Evolutionary conservation across 2,888 invertebrate genomes (phyloP), one percentile per base, ranked within the genome.

Genomic region (Ecdyonurus torrentis): DNA sequence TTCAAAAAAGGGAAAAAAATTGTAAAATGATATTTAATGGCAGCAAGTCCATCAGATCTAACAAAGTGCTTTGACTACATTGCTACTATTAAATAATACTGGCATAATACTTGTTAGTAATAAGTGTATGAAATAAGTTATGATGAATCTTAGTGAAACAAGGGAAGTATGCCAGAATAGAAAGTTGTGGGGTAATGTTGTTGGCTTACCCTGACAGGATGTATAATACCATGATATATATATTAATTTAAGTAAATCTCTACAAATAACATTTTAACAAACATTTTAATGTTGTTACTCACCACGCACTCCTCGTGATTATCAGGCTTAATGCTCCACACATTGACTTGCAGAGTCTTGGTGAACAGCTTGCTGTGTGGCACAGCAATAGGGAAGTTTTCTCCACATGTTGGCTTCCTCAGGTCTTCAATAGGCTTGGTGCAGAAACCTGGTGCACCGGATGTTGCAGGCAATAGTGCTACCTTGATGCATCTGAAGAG

Each of bases 271-370:
- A 62, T 37, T 19, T 7, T 1, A 10, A 25, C 1, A 25, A 15
- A 19, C 24, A 25, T 20, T 25, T 18, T n/a, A n/a, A n/a, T n/a
- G n/a, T n/a, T n/a, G n/a, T 22, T 25, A 81, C 87, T 82, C 76
- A 93, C 94, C 81, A 93, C 81, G 74, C 92, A 93, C 75, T 91
- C 91, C 69, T 88, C 87, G 67, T 81, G 80, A 69, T 78, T 76
- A 69, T 81, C 81, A 23, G 69, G 67, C 59, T 22, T 63, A 65
- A 86, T 83, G 69, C 87, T 86, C 77, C 91, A 89, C 52, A 95
- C 85, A 71, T 91, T 91, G 65, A 96, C 84, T 77, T 95, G 94
- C 66, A 96, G 76, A 58, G 94, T 95, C 77, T 94, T 94, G 50
- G 89, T 87, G 64, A 86, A 86, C 67, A 89, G 77, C 73, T 89